phyloP scores from a whole-genome alignment of 2,113 vertebrate genomes.

The Plecturocebus donacophilus region DNA sequence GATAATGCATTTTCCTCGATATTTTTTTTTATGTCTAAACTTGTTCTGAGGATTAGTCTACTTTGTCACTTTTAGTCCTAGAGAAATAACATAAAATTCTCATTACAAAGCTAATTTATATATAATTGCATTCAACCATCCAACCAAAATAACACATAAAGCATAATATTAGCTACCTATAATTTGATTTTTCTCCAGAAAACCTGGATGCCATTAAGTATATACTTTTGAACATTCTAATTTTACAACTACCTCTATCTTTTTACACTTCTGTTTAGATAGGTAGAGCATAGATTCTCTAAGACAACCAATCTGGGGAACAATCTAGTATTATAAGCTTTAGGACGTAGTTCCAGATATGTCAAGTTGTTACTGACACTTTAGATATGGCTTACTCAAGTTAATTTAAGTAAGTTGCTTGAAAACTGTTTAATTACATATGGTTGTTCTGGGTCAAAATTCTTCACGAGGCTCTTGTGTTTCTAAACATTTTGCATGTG shows the following conservation, averaged over 20 bases:
- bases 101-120: not conserved
- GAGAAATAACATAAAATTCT: not conserved
- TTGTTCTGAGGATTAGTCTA: not conserved
- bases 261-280: not conserved
- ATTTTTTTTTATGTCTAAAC: not conserved
- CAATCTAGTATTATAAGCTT: not conserved
- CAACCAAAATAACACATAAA: not conserved
- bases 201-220: not conserved
- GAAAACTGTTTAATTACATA: constrained; percentile 8
- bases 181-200: not conserved
- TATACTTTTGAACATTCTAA: not conserved
- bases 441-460: not conserved
- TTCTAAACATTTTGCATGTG: not conserved
- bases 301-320: not conserved
- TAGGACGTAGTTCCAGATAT: not conserved
- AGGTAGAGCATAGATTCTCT: not conserved
- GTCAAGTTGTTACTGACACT: not conserved
- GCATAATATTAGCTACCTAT: not conserved
- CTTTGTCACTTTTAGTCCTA: constrained; percentile 20
- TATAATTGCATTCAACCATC: not conserved
- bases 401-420: constrained; percentile 8
- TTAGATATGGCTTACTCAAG: not conserved
- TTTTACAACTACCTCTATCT: not conserved
- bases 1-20: not conserved
- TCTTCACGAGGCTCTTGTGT: not conserved